Evolutionary conservation across 2,113 vertebrate species (phyloP).

Genomic region (Hippoglossus stenolepis): DNA sequence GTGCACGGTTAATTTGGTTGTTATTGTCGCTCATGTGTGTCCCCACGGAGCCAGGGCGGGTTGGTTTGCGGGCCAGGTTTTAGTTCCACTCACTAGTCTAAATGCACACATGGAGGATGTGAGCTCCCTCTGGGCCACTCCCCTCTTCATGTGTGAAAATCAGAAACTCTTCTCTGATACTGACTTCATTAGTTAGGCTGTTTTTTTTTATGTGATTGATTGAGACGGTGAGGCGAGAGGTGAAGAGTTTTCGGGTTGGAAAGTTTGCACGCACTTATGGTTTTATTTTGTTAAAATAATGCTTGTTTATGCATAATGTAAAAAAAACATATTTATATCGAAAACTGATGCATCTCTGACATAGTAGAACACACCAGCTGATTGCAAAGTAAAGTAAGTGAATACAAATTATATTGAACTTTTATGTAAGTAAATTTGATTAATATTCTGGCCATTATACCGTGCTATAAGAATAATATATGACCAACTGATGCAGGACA

Average conservation of each 20-base stretch:
- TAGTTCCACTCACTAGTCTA: slow-evolving; percentile 78
- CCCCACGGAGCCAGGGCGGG: slow-evolving; percentile 48
- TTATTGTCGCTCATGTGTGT: slow-evolving; percentile 67
- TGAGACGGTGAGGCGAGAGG: not conserved
- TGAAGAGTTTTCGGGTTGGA: not conserved
- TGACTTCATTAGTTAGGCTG: slow-evolving; percentile 39
- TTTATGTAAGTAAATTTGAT: not conserved
- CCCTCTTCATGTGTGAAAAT: slow-evolving; percentile 45
- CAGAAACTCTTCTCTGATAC: slow-evolving; percentile 31
- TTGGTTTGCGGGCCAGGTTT: slow-evolving; percentile 66
- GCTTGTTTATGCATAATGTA: not conserved
- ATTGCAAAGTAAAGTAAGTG: not conserved
- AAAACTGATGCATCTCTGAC: not conserved
- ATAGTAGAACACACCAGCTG: not conserved
- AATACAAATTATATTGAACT: not conserved
- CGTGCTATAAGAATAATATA: slow-evolving; percentile 2
- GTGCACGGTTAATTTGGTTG: slow-evolving; percentile 73
- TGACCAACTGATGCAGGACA: slow-evolving; percentile 9
- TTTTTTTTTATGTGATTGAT: slow-evolving; percentile 42
- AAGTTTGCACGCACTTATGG: slow-evolving; percentile 23
- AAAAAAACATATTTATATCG: not conserved
- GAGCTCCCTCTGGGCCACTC: slow-evolving; percentile 49
- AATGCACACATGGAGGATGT: slow-evolving; percentile 69
- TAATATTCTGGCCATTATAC: not conserved
- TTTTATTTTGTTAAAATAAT: not conserved